Percentiles rank a stretch among this genome's conserved stretches.
These are phyloP conservation scores for Pelagia noctiluca DNA, from an alignment of 30 jellyfish, hydroid and myxozoan genomes.

Conservation along the genomic window DNA sequence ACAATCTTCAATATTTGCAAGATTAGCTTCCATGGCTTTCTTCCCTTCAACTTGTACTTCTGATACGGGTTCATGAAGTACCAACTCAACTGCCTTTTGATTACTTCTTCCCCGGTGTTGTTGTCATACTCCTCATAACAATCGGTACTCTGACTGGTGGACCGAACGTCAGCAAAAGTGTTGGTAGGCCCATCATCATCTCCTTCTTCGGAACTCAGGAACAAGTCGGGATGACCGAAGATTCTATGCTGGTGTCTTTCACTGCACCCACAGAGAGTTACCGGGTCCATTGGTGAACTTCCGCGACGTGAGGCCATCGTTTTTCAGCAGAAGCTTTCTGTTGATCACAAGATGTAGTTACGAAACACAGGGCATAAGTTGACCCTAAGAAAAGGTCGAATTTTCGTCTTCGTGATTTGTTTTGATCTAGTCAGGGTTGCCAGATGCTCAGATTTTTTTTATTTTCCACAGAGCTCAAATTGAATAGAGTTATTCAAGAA, in stretches of 20 bases:
- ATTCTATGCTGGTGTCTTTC: constrained; percentile 53
- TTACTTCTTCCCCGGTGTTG: constrained; percentile 68
- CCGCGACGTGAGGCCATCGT: constrained; percentile 5
- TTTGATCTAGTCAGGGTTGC: too few relatives aligned
- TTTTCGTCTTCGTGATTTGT: too few relatives aligned
- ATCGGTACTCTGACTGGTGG: constrained; percentile 38
- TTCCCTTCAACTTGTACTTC: constrained; percentile 77
- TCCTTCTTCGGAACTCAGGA: neutral
- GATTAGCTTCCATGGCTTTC: constrained; percentile 91
- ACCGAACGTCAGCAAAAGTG: neutral
- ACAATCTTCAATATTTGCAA: constrained; percentile 80
- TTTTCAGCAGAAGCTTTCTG: too few relatives aligned
- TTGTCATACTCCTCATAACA: constrained; percentile 26
- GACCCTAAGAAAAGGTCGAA: too few relatives aligned
- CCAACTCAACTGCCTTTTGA: constrained; percentile 84
- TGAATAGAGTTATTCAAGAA: too few relatives aligned
- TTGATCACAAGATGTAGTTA: too few relatives aligned
- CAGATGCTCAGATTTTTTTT: too few relatives aligned
- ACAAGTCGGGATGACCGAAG: constrained; percentile 27
- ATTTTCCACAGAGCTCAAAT: too few relatives aligned
- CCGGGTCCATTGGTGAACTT: constrained; percentile 43
- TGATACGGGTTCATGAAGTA: constrained; percentile 88
- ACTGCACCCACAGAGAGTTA: constrained; percentile 65
- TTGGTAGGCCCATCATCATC: constrained; percentile 14
- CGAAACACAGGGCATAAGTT: too few relatives aligned